Base-by-base conservation (phyloP, 2,797 vertebrate genomes). In the Intellagama lesueurii region DNA sequence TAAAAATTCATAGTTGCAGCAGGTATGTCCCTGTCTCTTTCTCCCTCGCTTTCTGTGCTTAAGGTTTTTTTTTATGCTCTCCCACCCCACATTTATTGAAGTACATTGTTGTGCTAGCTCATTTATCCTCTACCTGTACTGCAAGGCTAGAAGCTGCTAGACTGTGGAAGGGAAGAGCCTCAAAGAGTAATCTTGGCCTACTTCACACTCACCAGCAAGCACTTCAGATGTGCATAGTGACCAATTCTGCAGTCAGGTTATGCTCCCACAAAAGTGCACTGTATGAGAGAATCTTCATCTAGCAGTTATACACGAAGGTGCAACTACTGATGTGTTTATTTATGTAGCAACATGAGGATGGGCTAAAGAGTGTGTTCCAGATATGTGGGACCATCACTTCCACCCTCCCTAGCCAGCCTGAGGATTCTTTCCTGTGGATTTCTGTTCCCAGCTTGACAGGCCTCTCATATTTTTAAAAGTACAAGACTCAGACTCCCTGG, bases 1-100 rank as follows among this genome's bases (percentile, higher is more conserved):
- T 47, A 68, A 86, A 56, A 90, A 86, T 81, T 90, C 70, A 82
- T 69, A 76, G 16, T 56, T 76, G 44, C 76, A 12, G 44, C 76
- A 12, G 49, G 19, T 44, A 7, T 44, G 32, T 30, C 32, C 14
- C 52, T 5, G 24, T 85, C 22, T 52, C 44, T 52, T 40, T 6
- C 52, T 56, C 1, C 14, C 52, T 56, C 52, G 22, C 19, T 64
- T 22, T 77, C 22, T 24, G 26, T 44, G 22, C 40, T 77, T 77
- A 47, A 76, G 40, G 8, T 70, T 44, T 24, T 70, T 44, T 24
- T 9, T 47, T 90, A n/a, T 60, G 32, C 80, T 82, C 72, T 69
- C 86, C 47, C 19, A 47, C 22, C 44, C 16, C 44, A 82, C 72
- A 40, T 86, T 87, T 44, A 80, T 85, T 66, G 60, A 85, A 64